These are phyloP conservation scores for Drosophila ohnishii DNA, from an alignment of 1,140 invertebrate species.

Conservation along the genomic window DNA sequence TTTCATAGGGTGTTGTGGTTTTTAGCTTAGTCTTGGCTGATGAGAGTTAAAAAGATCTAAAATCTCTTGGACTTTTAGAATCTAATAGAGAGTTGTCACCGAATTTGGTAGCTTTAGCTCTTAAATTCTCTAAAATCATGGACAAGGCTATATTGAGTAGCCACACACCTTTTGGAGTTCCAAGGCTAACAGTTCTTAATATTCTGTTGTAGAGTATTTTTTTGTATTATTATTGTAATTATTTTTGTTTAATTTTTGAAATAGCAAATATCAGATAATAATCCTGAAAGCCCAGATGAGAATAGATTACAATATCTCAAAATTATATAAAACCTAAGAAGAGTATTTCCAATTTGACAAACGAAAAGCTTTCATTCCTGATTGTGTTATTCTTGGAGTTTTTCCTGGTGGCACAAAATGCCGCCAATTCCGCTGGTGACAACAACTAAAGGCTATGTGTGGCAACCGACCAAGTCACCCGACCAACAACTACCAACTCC, in stretches of 20 bases:
- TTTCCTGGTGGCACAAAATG: conserved; percentile 56
- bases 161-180: not conserved
- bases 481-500: conserved; percentile 19
- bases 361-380: not conserved
- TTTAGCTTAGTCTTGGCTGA: too few species aligned
- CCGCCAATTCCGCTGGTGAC: conserved; percentile 64
- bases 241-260: not conserved
- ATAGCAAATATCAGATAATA: not conserved
- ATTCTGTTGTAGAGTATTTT: not conserved
- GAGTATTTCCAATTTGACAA: not conserved
- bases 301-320: too few species aligned
- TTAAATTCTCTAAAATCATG: not conserved
- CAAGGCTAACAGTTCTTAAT: not conserved
- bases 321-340: not conserved
- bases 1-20: not conserved
- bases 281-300: not conserved
- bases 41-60: not conserved
- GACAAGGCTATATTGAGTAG: not conserved
- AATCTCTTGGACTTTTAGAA: not conserved
- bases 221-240: not conserved
- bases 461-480: conserved; percentile 46
- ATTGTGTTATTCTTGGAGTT: conserved; percentile 32
- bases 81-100: too few species aligned
- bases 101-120: not conserved
- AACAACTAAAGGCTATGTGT: conserved; percentile 65